Conservation (phyloP, 2,797 vertebrate species). For the Melanotaenia nigrans region DNA sequence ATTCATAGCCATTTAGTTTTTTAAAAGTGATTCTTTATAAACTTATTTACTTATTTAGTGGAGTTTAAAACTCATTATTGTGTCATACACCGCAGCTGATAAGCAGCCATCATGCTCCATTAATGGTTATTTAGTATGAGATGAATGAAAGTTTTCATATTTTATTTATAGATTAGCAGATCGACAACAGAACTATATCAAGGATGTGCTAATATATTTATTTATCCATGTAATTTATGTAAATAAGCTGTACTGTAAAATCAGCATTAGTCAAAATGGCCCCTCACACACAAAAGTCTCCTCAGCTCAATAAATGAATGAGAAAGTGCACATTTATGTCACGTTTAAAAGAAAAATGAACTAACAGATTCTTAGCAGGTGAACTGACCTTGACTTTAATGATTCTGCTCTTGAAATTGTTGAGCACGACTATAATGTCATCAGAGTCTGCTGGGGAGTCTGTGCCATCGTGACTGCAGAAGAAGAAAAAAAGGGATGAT, state of each 20-base stretch:
- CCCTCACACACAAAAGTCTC: neutral
- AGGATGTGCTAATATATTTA: neutral
- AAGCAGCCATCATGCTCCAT: too few species aligned
- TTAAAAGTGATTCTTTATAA: too few species aligned
- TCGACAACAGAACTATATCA: neutral
- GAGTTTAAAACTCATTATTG: too few species aligned
- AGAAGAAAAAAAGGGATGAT: neutral
- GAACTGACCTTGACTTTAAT: conserved; percentile 96
- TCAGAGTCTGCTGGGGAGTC: conserved; percentile 92
- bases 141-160: too few species aligned
- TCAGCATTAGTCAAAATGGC: conserved; percentile 7
- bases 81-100: too few species aligned
- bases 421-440: conserved; percentile 92
- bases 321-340: neutral
- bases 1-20: too few species aligned
- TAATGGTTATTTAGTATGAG: too few species aligned
- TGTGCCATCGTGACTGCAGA: conserved; percentile 93
- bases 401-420: conserved; percentile 96
- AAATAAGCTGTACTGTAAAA: neutral
- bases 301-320: neutral
- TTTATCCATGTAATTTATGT: neutral
- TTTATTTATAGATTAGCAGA: too few species aligned
- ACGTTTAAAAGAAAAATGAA: neutral
- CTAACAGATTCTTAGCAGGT: neutral
- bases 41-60: too few species aligned